Evolutionary conservation across 1,140 invertebrate genomes (phyloP).

Genomic region (Bacillus rossius): DNA sequence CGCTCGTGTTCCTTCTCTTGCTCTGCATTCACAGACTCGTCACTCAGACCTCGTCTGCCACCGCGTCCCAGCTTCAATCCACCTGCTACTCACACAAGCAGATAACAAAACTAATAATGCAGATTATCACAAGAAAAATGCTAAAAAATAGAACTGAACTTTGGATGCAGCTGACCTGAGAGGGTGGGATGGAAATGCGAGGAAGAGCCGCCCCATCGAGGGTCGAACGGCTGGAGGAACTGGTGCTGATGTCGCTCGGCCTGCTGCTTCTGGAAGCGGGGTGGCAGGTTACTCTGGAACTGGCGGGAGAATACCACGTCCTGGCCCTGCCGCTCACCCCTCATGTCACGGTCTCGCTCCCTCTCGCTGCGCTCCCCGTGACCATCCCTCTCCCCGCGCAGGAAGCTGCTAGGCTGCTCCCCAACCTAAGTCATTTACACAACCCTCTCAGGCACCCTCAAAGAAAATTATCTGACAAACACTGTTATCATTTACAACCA

Average conservation of each 20-base stretch:
- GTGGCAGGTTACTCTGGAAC: constrained; percentile 76
- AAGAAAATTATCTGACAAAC: background rate
- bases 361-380: constrained; percentile 14
- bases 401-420: too few relatives aligned
- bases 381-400: constrained; percentile 7
- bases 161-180: background rate
- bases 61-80: too few relatives aligned
- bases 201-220: constrained; percentile 2
- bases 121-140: too few relatives aligned
- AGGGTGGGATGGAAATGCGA: background rate
- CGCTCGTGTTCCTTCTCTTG: too few relatives aligned
- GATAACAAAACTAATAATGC: too few relatives aligned
- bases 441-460: background rate
- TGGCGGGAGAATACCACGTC: constrained; percentile 57
- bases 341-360: constrained; percentile 12
- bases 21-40: too few relatives aligned
- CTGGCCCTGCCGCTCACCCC: constrained; percentile 36
- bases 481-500: background rate
- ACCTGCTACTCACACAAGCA: too few relatives aligned
- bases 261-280: constrained; percentile 72
- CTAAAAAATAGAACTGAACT: too few relatives aligned
- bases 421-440: background rate
- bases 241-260: constrained; percentile 40
- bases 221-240: constrained; percentile 11
- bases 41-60: too few relatives aligned